Percentiles rank a stretch among this genome's conserved stretches.
Conservation (phyloP, 2,888 invertebrate species). For the Protonemura montana region DNA sequence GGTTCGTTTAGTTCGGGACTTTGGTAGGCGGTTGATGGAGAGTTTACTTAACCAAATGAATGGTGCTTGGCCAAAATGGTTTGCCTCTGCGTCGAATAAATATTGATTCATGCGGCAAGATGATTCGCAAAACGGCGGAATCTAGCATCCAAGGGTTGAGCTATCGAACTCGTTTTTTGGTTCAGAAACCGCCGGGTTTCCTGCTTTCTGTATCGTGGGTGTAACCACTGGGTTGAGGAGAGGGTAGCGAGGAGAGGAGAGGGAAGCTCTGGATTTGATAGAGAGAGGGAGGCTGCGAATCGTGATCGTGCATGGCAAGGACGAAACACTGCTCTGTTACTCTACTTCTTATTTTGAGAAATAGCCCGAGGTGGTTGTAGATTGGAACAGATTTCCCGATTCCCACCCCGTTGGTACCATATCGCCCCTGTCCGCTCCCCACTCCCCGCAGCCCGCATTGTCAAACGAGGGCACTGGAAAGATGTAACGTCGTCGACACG, state of each 20-base stretch:
- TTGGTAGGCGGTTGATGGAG: neutral
- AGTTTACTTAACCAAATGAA: conserved; percentile 12
- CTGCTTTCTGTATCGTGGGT: neutral
- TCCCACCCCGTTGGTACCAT: neutral
- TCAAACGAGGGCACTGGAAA: neutral
- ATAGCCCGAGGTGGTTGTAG: conserved; percentile 12
- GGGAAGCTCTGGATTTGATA: neutral
- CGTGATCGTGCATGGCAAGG: neutral
- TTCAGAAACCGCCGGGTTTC: neutral
- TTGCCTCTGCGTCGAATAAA: conserved; percentile 14
- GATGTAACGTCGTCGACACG: conserved; percentile 2
- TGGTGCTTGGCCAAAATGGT: conserved; percentile 5
- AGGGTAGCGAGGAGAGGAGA: neutral
- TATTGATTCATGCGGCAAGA: conserved; percentile 26
- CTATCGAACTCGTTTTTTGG: neutral
- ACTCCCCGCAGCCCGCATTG: neutral
- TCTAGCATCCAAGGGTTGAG: neutral
- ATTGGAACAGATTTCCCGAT: neutral
- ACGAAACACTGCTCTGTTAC: neutral
- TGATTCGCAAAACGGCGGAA: conserved; percentile 13
- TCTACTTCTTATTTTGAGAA: conserved; percentile 12
- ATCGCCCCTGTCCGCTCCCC: neutral
- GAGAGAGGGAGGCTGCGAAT: neutral
- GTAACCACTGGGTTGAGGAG: neutral
- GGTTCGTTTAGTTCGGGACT: neutral